Evolutionary conservation across 2,888 invertebrate species (phyloP), one percentile per base, ranked within the genome.

Genomic region (Idaea straminata): DNA sequence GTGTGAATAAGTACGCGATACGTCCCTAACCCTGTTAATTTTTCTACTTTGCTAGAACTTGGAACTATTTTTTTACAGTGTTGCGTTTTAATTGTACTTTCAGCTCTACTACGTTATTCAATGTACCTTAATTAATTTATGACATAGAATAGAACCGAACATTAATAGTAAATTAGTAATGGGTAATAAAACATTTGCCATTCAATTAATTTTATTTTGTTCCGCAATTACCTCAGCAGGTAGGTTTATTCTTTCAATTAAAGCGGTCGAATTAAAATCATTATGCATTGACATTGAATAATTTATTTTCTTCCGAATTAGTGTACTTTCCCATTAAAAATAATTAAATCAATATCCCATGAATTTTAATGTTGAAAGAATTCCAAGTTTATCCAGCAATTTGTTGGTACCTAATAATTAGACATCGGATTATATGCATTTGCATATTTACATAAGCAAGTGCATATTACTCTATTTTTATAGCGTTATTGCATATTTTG

Each of bases 131-230:
- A 57, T 3, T n/a, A 62, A 15, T 64, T 62, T 64, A 60, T 61
- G 60, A 58, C 62, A 61, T 47, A 59, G 25, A 25, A 59, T 13
- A 25, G 62, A 65, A 59, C 63, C 65, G 66, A 66, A 66, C 66
- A 72, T 74, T 61, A 65, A 66, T 60, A 62, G 65, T 64, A 69
- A 64, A 72, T 76, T 77, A 72, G 70, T 73, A 68, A 73, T 73
- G 73, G 73, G 74, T 62, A 68, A 69, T 72, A 71, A 74, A 74
- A 67, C 68, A 70, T 76, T 73, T 71, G 74, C 66, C 69, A 75
- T 72, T 72, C 73, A 72, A 83, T 84, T 73, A 76, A 78, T 78
- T 75, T 67, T 64, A 67, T 72, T 82, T 80, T 69, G 82, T 79
- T 82, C 76, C 80, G 74, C 77, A 62, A 47, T 34, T 63, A 64